Base-by-base conservation (phyloP, 1,140 invertebrate genomes). In the Drosophila sturtevanti region DNA sequence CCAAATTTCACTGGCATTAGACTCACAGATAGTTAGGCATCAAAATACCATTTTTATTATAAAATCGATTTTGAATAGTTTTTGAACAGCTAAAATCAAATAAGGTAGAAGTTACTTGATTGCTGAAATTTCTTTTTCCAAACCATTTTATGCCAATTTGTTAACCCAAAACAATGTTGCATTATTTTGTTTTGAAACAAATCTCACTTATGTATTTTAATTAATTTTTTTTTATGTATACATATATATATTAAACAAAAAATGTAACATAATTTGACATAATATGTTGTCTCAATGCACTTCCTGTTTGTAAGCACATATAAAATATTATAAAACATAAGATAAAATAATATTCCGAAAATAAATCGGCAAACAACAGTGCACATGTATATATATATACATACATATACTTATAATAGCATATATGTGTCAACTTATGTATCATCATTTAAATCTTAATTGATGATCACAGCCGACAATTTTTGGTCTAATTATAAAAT, bases 401-500 rank as follows among this genome's bases (percentile, higher is more conserved):
- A 31, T 44, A 44, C 10, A 16, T 63, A 63, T 62, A 54, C n/a
- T n/a, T n/a, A n/a, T n/a, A n/a, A n/a, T n/a, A n/a, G n/a, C 72
- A 69, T 18, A 5, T 6, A 80, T 84, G 63, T 74, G 68, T 72
- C 81, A 81, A 75, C 82, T 87, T 75, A 63, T 78, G 66, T 86
- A 87, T 87, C 82, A 87, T 67, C 75, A 61, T 69, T 65, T 79
- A 87, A 82, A 82, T 79, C 68, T 76, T 79, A 69, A 79, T 86
- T 86, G 79, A 79, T 72, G 69, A 72, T 75, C 68, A 70, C 66
- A 81, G 82, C 38, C 59, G 55, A 87, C 41, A 63, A 72, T 68
- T 7, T 54, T 60, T 44, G 21, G 14, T 37, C 68, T 86, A 86
- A 76, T 87, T 86, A 59, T 86, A 87, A 72, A 63, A 59, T 63